A percentile compares a stretch with the other conserved stretches of the same genome.
Evolutionary conservation across 2,888 invertebrate species (phyloP).

Genomic region (Phyllotreta cruciferae): DNA sequence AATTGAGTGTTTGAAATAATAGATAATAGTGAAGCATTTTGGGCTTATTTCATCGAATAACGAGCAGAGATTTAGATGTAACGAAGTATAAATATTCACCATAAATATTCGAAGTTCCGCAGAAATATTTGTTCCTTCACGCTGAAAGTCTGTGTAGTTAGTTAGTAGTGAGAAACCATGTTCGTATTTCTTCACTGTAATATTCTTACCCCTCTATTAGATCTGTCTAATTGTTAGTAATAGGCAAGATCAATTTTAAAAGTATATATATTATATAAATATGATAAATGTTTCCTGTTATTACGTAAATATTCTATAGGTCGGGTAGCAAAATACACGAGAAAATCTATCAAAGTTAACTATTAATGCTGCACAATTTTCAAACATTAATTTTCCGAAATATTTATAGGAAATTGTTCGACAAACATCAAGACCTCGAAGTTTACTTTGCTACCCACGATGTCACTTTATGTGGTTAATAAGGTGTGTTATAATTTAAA

Average conservation of each 20-base stretch:
- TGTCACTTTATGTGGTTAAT: slow-evolving; percentile 54
- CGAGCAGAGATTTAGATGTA: no score
- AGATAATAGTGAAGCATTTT: no score
- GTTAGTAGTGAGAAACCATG: slow-evolving; percentile 55
- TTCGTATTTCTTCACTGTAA: slow-evolving; percentile 58
- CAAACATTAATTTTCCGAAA: neutral
- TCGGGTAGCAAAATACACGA: slow-evolving; percentile 53
- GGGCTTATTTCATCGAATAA: no score
- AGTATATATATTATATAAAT: slow-evolving; percentile 59
- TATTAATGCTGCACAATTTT: neutral
- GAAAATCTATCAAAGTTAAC: slow-evolving; percentile 1
- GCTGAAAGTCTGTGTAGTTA: slow-evolving; percentile 57
- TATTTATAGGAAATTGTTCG: neutral
- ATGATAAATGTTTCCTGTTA: slow-evolving; percentile 61
- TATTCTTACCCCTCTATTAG: slow-evolving; percentile 53
- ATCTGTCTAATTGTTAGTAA: slow-evolving; percentile 60
- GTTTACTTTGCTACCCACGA: slow-evolving; percentile 25
- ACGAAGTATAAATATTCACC: neutral
- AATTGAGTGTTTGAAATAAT: no score
- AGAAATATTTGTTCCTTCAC: slow-evolving; percentile 42
- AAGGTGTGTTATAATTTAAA: slow-evolving; percentile 57
- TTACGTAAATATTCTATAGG: slow-evolving; percentile 60
- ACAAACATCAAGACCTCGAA: neutral
- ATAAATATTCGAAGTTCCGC: neutral
- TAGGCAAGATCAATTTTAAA: slow-evolving; percentile 59